phyloP scores from a whole-genome alignment of 1,140 invertebrate genomes.

The Gyrodactylus salaris region DNA sequence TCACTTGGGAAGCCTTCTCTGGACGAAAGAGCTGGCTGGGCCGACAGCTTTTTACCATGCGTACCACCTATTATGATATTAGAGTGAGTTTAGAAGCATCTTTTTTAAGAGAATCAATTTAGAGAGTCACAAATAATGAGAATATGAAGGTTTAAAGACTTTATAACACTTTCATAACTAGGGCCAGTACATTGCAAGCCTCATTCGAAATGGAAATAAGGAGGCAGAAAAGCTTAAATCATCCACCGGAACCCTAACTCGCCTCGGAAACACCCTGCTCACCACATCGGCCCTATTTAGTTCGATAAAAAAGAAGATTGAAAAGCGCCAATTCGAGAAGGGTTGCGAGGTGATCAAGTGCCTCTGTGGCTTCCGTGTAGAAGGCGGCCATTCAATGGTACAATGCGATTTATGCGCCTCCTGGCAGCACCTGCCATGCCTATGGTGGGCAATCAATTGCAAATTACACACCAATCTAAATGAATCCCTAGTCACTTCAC shows the following conservation, averaged over 20 bases:
- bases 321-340: background rate
- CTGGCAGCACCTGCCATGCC: conserved; percentile 2
- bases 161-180: too few species aligned
- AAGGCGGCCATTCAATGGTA: conserved; percentile 5
- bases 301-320: background rate
- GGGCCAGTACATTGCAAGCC: too few species aligned
- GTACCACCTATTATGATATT: background rate
- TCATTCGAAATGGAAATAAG: background rate
- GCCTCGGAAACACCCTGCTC: background rate
- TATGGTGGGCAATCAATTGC: background rate
- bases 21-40: background rate
- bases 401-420: background rate
- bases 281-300: background rate
- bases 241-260: background rate
- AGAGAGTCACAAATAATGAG: too few species aligned
- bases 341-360: conserved; percentile 3
- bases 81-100: background rate
- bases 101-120: too few species aligned
- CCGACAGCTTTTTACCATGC: background rate
- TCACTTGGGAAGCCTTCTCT: background rate
- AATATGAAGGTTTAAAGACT: too few species aligned
- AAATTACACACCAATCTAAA: background rate
- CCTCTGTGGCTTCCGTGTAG: conserved; percentile 1
- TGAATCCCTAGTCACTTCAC: background rate
- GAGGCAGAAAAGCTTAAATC: background rate